Evolutionary conservation across 2,113 vertebrate genomes (phyloP), one percentile per base, ranked within the genome.

Genomic region (Phocoena phocoena): DNA sequence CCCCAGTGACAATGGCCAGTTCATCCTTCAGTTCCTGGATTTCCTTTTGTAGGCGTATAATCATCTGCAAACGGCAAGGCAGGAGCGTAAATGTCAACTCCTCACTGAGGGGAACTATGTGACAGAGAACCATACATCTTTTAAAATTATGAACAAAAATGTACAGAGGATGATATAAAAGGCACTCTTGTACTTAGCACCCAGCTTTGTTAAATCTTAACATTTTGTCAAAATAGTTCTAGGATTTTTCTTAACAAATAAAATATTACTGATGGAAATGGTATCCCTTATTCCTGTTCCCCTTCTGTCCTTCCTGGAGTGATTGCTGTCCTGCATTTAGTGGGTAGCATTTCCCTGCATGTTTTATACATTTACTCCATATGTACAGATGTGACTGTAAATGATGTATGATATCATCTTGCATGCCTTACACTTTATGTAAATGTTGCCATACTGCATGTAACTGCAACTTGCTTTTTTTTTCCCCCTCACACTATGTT

Each of bases 21-120:
- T 99, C 99, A 83, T 99, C 99, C 97, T 99, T 99, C 97, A 99
- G 97, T 26, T 98, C 98, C 96, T 99, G 99, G 95, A 99, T 98
- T 98, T 99, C 99, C 90, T 98, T 99, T 96, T 99, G 99, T 95
- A 99, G 98, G 88, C 98, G 99, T 3, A 97, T 33, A 88, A 99
- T 99, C 93, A 99, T 71, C 99, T 99, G 90, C 44, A 97, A 97
- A 98, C 9, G 98, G 60, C 12, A 97, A 97, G 62, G 36, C 3
- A 6, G 97, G 79, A 97, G 96, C 97, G 23, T 5, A 85, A 95
- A 50, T 50, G 94, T 96, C 23, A 68, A 87, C 58, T 95, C 88
- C 47, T 97, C 90, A 89, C 63, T 26, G 44, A 87, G 25, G 18
- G 82, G 38, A 71, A 55, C 79, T 93, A 85, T 41, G 33, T 28